These are phyloP conservation scores for Psettodes erumei DNA, from an alignment of 2,113 vertebrate genomes.

Conservation along the genomic window DNA sequence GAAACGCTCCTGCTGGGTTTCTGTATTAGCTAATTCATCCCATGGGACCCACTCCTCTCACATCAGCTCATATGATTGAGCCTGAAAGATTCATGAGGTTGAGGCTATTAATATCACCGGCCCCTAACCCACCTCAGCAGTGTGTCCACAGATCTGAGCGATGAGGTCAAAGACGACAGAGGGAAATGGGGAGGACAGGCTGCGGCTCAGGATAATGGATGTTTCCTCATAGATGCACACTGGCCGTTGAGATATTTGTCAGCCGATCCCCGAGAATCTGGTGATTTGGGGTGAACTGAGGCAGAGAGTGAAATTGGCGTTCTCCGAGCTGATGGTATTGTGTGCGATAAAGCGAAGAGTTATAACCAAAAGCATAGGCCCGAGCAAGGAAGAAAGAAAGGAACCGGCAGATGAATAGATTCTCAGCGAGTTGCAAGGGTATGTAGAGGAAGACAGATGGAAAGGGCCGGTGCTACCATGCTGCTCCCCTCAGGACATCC, in stretches of 20 bases:
- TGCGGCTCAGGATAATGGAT: not conserved
- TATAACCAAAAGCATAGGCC: not conserved
- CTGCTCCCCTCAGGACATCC: constrained; percentile 60
- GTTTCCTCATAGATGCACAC: constrained; percentile 17
- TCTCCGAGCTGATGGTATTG: not conserved
- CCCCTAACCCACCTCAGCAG: constrained; percentile 38
- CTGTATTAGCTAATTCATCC: constrained; percentile 62
- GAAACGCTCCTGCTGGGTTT: constrained; percentile 23
- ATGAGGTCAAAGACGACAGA: constrained; percentile 37
- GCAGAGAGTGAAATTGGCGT: not conserved
- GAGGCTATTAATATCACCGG: constrained; percentile 69
- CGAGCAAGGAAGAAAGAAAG: not conserved
- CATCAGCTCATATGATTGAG: constrained; percentile 60
- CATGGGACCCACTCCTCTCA: constrained; percentile 48
- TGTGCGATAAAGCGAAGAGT: constrained; percentile 3
- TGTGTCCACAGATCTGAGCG: constrained; percentile 40
- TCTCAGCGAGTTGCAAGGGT: constrained; percentile 33
- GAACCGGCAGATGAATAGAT: constrained; percentile 11
- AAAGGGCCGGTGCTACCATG: constrained; percentile 34
- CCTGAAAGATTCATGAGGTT: constrained; percentile 76
- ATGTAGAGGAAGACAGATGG: constrained; percentile 48
- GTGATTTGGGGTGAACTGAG: constrained; percentile 5
- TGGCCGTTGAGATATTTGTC: constrained; percentile 12
- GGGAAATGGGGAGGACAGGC: not conserved
- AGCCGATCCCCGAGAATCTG: not conserved